A percentile compares a stretch with the other conserved stretches of the same genome.
These are phyloP conservation scores for Colossoma macropomum DNA, from an alignment of 2,113 vertebrate species.

Conservation along the genomic window DNA sequence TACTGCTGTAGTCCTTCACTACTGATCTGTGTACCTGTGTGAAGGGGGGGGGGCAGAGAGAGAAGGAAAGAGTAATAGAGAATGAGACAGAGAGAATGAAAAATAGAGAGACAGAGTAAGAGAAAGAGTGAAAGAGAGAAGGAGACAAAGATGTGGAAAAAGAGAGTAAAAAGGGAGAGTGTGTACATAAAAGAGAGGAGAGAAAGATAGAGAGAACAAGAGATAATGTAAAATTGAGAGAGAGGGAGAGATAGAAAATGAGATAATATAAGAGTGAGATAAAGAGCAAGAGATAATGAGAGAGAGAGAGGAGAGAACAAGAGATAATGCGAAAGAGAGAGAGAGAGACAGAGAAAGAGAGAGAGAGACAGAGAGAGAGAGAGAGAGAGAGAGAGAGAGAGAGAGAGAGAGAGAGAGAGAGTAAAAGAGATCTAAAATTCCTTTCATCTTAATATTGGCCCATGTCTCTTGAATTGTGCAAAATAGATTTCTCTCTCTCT, in stretches of 20 bases:
- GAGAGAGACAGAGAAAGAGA: not conserved
- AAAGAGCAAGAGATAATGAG: too few species aligned
- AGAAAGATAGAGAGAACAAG: too few species aligned
- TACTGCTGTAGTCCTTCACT: not conserved
- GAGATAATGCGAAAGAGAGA: too few species aligned
- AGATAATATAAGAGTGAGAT: too few species aligned
- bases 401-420: conserved; percentile 54
- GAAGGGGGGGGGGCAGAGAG: too few species aligned
- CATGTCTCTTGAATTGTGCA: conserved; percentile 76
- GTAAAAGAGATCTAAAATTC: conserved; percentile 74
- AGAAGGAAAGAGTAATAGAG: conserved; percentile 21
- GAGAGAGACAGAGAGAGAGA: not conserved
- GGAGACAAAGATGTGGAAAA: too few species aligned
- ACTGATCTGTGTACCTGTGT: not conserved
- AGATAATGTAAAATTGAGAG: too few species aligned
- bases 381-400: conserved; percentile 53
- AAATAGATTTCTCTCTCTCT: conserved; percentile 61
- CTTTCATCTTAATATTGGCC: conserved; percentile 80
- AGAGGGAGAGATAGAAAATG: too few species aligned
- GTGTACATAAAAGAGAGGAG: too few species aligned
- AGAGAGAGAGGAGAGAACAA: too few species aligned
- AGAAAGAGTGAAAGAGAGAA: too few species aligned
- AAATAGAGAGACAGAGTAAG: not conserved
- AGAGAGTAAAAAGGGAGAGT: not conserved
- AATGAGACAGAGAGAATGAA: not conserved